phyloP scores from a whole-genome alignment of 2,797 vertebrate genomes.

The Peromyscus melanophrys region DNA sequence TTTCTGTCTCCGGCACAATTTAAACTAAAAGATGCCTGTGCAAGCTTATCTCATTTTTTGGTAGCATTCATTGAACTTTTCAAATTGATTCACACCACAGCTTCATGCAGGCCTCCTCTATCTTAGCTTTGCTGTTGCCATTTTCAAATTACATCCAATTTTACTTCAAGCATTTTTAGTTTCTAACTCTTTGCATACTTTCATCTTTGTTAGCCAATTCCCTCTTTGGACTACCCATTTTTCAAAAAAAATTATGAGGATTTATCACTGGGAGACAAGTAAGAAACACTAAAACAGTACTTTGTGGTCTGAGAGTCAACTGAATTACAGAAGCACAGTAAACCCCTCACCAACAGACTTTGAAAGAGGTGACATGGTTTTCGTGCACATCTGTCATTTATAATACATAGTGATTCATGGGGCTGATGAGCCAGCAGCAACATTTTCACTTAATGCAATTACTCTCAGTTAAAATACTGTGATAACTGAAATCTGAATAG shows the following conservation, averaged over 20 bases:
- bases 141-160: conserved; percentile 69
- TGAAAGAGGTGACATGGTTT: conserved; percentile 51
- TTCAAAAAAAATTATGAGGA: conserved; percentile 7
- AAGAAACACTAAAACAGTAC: background rate
- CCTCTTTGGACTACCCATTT: conserved; percentile 55
- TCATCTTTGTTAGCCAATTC: conserved; percentile 61
- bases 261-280: conserved; percentile 58
- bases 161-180: conserved; percentile 58
- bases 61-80: conserved; percentile 50
- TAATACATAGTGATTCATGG: conserved; percentile 33
- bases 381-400: conserved; percentile 31
- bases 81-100: conserved; percentile 1
- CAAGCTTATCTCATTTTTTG: conserved; percentile 14
- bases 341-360: conserved; percentile 51
- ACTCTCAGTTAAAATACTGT: conserved; percentile 50
- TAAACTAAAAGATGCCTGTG: conserved; percentile 54
- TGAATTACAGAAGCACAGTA: conserved; percentile 35
- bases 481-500: conserved; percentile 59
- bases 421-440: conserved; percentile 35
- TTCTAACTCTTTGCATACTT: conserved; percentile 50
- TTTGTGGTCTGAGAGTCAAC: conserved; percentile 56
- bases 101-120: conserved; percentile 14
- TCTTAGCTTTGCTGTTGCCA: conserved; percentile 45
- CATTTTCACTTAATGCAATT: conserved; percentile 53
- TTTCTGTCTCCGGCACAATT: conserved; percentile 50